Percentiles rank a stretch among this genome's conserved stretches.
These are phyloP conservation scores for Hemibagrus wyckioides DNA, from an alignment of 2,113 vertebrate species.

Conservation along the genomic window DNA sequence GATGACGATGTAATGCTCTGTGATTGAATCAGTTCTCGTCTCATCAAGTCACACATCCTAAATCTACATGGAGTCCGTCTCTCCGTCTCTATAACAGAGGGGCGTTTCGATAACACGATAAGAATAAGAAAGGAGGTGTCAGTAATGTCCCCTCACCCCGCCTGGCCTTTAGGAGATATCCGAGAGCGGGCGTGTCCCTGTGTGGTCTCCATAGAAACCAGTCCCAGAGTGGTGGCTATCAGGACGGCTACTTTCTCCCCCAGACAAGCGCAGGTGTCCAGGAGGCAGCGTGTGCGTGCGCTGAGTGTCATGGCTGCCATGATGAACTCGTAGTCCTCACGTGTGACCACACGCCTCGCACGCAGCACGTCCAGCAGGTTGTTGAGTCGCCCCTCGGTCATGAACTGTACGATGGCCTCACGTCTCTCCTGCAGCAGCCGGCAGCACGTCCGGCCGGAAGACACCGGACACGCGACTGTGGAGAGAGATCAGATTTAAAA, in stretches of 20 bases:
- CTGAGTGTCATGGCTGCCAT: constrained; percentile 62
- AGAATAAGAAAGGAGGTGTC: neutral
- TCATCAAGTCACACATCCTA: neutral
- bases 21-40: constrained; percentile 21
- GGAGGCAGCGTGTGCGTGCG: constrained; percentile 61
- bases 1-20: constrained; percentile 1
- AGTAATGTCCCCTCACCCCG: neutral
- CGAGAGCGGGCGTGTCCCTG: neutral
- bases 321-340: constrained; percentile 71
- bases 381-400: constrained; percentile 78
- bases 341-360: constrained; percentile 59
- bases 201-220: constrained; percentile 43
- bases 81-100: constrained; percentile 10
- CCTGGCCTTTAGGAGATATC: constrained; percentile 5
- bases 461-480: neutral
- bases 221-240: constrained; percentile 58
- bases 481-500: neutral
- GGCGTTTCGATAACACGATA: neutral
- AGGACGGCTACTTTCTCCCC: constrained; percentile 66
- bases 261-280: constrained; percentile 69
- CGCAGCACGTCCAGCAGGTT: constrained; percentile 69
- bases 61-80: neutral
- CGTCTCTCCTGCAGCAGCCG: constrained; percentile 64
- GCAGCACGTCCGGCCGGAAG: constrained; percentile 48
- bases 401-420: constrained; percentile 65